Percentiles rank a stretch among this genome's conserved stretches.
These are phyloP conservation scores for Somateria mollissima DNA, from an alignment of 2,797 vertebrate genomes.

Conservation along the genomic window DNA sequence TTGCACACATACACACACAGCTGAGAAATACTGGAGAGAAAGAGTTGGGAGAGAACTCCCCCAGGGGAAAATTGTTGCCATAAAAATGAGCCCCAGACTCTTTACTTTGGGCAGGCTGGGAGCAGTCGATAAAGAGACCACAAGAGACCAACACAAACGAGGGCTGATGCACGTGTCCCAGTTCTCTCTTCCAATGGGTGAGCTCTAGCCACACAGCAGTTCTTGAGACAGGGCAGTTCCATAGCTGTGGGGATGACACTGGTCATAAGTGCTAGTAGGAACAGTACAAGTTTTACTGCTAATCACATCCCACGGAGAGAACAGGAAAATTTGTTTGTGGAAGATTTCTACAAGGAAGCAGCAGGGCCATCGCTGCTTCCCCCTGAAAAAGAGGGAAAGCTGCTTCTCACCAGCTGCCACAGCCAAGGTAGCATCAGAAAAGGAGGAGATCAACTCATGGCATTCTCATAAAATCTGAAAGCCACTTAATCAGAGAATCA, in stretches of 20 bases:
- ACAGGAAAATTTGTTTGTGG: not conserved
- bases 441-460: not conserved
- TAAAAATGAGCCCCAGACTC: not conserved
- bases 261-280: not conserved
- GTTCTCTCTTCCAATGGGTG: fast-evolving
- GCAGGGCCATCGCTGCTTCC: not conserved
- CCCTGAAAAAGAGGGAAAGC: not conserved
- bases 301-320: fast-evolving
- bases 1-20: not conserved
- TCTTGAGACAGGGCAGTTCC: not conserved
- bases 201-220: not conserved
- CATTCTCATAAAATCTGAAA: not conserved
- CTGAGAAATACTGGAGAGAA: not conserved
- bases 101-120: not conserved
- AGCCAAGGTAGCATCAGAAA: not conserved
- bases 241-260: not conserved
- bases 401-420: not conserved
- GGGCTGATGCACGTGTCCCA: not conserved
- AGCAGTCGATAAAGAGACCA: not conserved
- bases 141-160: not conserved
- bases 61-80: not conserved
- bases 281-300: not conserved
- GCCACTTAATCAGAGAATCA: too few species aligned
- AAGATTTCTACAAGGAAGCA: not conserved
- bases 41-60: not conserved